A percentile compares a stretch with the other conserved stretches of the same genome.
phyloP scores from a whole-genome alignment of 2,888 invertebrate species.

The Diplolepis rosae region DNA sequence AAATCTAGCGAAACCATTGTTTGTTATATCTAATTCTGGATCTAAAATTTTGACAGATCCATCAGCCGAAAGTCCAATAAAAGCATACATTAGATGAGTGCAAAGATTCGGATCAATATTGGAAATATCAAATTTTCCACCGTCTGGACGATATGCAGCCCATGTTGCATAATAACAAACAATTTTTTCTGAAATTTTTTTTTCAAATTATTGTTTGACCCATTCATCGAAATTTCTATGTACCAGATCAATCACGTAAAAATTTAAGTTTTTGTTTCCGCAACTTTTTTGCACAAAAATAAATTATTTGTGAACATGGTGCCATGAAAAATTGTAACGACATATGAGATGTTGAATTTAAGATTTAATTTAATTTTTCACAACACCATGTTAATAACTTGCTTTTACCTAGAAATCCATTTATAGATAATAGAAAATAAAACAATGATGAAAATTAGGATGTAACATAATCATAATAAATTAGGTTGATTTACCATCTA shows the following conservation, averaged over 20 bases:
- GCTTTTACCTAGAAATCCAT: no score
- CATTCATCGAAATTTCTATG: neutral
- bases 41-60: conserved; percentile 78
- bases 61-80: conserved; percentile 78
- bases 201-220: neutral
- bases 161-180: conserved; percentile 86
- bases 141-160: conserved; percentile 80
- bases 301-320: no score
- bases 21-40: conserved; percentile 78
- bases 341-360: neutral
- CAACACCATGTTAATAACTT: no score
- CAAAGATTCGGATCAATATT: conserved; percentile 81
- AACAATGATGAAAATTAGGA: no score
- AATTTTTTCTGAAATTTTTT: conserved; percentile 75
- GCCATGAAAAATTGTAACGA: no score
- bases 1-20: conserved; percentile 75
- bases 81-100: conserved; percentile 84
- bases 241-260: no score
- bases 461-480: no score
- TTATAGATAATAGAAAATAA: no score
- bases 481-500: no score
- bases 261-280: neutral
- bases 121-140: conserved; percentile 80
- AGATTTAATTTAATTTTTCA: no score
- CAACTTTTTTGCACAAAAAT: neutral